Evolutionary conservation across 2,113 vertebrate genomes (phyloP).

Genomic region (Muscicapa adusta): DNA sequence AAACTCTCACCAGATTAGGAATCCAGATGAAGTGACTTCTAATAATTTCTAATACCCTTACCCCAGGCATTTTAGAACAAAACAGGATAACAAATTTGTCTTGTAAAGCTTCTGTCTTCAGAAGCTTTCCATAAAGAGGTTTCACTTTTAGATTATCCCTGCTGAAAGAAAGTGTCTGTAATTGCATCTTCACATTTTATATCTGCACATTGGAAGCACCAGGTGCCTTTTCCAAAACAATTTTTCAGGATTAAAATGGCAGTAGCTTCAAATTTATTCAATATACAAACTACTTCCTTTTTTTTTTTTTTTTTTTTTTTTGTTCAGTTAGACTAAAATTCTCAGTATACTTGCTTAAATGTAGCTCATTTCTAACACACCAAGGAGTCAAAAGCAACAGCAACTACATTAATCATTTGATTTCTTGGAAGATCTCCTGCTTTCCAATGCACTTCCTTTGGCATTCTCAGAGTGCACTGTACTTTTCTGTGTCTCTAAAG

Average conservation of each 20-base stretch:
- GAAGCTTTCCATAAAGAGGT: neutral
- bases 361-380: neutral
- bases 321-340: neutral
- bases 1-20: neutral
- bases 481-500: neutral
- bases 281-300: neutral
- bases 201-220: neutral
- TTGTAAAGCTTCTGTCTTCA: neutral
- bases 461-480: neutral
- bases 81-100: neutral
- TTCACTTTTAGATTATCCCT: neutral
- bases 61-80: neutral
- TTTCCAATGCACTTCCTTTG: neutral
- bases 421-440: neutral
- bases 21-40: neutral
- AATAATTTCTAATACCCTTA: neutral
- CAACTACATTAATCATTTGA: neutral
- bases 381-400: neutral
- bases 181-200: neutral
- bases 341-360: neutral
- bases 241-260: constrained; percentile 41
- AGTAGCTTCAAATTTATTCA: constrained; percentile 6
- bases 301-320: neutral
- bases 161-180: neutral
- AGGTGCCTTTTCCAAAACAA: neutral